Conservation (phyloP, 2,113 vertebrate genomes). For the Callipepla californica region DNA sequence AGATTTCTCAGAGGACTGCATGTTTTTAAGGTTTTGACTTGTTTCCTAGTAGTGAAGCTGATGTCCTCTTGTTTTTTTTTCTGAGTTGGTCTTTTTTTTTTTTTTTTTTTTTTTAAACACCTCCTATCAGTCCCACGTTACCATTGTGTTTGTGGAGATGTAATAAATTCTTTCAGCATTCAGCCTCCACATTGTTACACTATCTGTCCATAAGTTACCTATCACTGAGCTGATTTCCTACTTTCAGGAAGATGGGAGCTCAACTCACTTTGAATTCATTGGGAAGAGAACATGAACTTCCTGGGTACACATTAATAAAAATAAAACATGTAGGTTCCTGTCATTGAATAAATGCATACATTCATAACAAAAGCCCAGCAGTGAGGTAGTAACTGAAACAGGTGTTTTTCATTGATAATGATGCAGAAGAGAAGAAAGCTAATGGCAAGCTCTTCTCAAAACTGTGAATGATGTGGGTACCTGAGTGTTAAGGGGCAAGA, state of each 20-base stretch:
- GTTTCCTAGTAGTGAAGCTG: background rate
- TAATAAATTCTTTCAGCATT: background rate
- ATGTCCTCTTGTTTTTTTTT: background rate
- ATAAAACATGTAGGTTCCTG: background rate
- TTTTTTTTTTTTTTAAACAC: too few species aligned
- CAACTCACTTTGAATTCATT: background rate
- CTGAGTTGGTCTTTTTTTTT: background rate
- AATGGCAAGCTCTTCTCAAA: background rate
- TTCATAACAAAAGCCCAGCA: background rate
- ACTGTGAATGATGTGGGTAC: background rate
- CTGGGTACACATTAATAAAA: background rate
- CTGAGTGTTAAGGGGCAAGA: background rate
- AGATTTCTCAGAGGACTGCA: conserved; percentile 23
- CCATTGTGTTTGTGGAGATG: background rate
- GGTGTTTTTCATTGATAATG: background rate
- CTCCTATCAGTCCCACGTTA: background rate
- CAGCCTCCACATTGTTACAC: background rate
- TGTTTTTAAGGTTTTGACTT: background rate
- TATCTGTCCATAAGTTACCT: background rate
- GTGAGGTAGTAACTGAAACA: background rate
- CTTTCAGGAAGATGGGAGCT: background rate
- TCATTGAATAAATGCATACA: background rate
- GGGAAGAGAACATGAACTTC: background rate
- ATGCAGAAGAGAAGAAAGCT: background rate
- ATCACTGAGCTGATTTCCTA: background rate